Evolutionary conservation across 2,888 invertebrate genomes (phyloP).

Genomic region (Temnothorax ravouxi): DNA sequence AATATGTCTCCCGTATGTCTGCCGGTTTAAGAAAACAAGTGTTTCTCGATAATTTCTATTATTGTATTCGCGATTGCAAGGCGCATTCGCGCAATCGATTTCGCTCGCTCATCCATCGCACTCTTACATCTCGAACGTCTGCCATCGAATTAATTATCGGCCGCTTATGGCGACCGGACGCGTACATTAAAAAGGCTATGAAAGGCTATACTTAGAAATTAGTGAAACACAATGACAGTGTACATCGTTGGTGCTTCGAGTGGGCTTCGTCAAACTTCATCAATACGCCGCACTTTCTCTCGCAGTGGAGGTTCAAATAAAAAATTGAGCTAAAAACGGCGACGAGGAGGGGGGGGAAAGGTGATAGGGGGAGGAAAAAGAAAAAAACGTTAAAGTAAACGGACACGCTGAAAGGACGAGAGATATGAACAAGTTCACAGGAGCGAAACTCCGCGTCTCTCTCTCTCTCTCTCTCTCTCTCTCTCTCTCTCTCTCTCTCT

Average conservation of each 20-base stretch:
- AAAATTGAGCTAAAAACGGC: conserved; percentile 60
- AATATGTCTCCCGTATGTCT: no score
- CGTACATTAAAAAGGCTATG: conserved; percentile 50
- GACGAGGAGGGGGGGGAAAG: neutral
- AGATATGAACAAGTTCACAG: conserved; percentile 26
- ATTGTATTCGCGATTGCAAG: conserved; percentile 9
- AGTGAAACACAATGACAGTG: conserved; percentile 70
- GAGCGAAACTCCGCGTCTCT: conserved; percentile 5
- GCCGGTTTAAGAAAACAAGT: neutral
- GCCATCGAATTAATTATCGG: conserved; percentile 17
- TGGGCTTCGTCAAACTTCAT: conserved; percentile 45
- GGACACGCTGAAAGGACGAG: conserved; percentile 33
- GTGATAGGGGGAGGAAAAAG: neutral
- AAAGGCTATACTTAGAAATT: conserved; percentile 63
- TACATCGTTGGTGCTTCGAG: conserved; percentile 48
- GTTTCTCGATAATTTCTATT: conserved; percentile 10
- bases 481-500: no score
- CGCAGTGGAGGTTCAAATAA: conserved; percentile 32
- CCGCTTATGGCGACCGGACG: conserved; percentile 25
- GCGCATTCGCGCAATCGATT: conserved; percentile 42
- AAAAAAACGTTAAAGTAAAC: conserved; percentile 34
- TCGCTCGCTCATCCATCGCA: conserved; percentile 22
- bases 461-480: conserved; percentile 27
- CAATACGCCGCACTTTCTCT: conserved; percentile 23
- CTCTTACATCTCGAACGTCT: neutral